These are phyloP conservation scores for Steinernema carpocapsae DNA, from an alignment of 2,888 invertebrate genomes.

Conservation along the genomic window DNA sequence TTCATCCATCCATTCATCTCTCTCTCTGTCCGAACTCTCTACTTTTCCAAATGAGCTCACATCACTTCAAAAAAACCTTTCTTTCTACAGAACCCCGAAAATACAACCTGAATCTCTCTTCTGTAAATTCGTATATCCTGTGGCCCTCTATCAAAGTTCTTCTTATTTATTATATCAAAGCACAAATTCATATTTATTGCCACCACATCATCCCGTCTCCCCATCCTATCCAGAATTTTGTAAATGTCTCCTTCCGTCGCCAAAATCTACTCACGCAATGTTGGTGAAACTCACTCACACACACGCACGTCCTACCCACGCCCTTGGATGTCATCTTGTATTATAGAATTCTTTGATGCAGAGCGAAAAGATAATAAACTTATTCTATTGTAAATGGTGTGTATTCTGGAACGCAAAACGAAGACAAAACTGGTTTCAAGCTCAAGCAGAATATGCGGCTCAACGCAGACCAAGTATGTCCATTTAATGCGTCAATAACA, in stretches of 20 bases:
- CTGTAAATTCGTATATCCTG: not conserved
- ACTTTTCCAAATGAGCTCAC: slow-evolving; percentile 25
- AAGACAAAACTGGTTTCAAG: too few species aligned
- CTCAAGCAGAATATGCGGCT: too few species aligned
- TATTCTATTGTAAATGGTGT: slow-evolving; percentile 6
- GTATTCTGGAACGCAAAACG: too few species aligned
- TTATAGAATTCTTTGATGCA: slow-evolving; percentile 32
- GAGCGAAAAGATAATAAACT: slow-evolving; percentile 31
- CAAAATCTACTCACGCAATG: not conserved
- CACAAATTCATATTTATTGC: not conserved
- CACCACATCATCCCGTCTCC: not conserved
- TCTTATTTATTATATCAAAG: not conserved
- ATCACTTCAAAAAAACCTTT: slow-evolving; percentile 10
- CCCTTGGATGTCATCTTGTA: not conserved
- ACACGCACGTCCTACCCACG: not conserved
- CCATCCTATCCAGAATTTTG: not conserved
- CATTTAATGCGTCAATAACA: too few species aligned
- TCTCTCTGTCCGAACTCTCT: not conserved
- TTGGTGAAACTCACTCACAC: too few species aligned
- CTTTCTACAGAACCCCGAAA: too few species aligned
- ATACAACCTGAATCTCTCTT: slow-evolving; percentile 7
- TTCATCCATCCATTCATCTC: not conserved
- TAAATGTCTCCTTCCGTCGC: not conserved
- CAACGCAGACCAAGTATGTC: too few species aligned
- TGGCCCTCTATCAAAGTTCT: not conserved